Evolutionary conservation across 2,113 vertebrate species (phyloP).

Genomic region (Chaenocephalus aceratus): DNA sequence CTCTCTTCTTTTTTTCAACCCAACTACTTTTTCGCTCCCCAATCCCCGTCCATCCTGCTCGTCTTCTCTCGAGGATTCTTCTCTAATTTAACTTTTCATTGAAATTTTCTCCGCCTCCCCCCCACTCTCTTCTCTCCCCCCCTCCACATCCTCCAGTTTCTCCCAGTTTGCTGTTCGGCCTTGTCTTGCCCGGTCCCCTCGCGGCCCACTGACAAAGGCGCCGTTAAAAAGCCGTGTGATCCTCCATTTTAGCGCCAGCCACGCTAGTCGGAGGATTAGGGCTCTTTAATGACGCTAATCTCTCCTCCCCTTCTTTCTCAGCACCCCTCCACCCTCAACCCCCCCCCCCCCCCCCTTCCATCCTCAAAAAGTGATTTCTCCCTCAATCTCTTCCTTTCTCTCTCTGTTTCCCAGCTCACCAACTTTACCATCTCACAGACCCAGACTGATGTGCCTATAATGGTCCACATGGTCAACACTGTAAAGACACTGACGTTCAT

Average conservation of each 20-base stretch:
- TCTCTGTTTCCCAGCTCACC: slow-evolving; percentile 47
- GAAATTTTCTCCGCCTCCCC: slow-evolving; percentile 81
- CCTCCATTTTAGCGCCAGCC: slow-evolving; percentile 90
- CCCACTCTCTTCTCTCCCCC: slow-evolving; percentile 47
- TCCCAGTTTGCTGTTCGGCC: slow-evolving; percentile 77
- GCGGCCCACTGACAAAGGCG: slow-evolving; percentile 87
- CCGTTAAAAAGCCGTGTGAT: slow-evolving; percentile 90
- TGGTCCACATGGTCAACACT: slow-evolving; percentile 11
- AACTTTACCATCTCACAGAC: slow-evolving; percentile 30
- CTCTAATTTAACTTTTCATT: slow-evolving; percentile 91
- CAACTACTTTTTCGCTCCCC: slow-evolving; percentile 48
- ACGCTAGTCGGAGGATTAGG: slow-evolving; percentile 93
- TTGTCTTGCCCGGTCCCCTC: slow-evolving; percentile 89
- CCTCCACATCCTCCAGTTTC: slow-evolving; percentile 45
- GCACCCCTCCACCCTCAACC: slow-evolving; percentile 48
- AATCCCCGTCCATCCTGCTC: slow-evolving; percentile 54
- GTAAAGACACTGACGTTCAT: neutral
- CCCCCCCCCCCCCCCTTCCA: slow-evolving; percentile 52
- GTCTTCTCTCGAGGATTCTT: slow-evolving; percentile 80
- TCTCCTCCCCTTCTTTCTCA: slow-evolving; percentile 84
- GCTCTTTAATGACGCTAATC: slow-evolving; percentile 96
- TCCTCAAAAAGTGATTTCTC: slow-evolving; percentile 60
- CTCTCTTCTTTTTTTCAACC: slow-evolving; percentile 17
- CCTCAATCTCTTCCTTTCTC: slow-evolving; percentile 28
- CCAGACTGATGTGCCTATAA: slow-evolving; percentile 6